Conservation (phyloP, 2,113 vertebrate genomes). For the Petaurus breviceps region DNA sequence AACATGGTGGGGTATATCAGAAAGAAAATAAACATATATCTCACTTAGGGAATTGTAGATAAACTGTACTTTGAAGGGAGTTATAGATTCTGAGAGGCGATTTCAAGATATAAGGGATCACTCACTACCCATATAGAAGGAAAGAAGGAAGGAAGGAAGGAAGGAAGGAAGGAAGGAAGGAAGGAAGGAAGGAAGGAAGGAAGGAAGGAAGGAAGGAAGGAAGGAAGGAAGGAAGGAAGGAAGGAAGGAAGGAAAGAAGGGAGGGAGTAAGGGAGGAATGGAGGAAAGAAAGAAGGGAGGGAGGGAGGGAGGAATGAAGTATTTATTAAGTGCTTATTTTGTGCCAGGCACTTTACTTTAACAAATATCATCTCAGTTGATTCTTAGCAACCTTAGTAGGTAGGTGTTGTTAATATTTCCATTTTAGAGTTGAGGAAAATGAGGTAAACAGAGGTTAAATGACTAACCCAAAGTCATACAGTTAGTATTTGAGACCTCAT, state of each 20-base stretch:
- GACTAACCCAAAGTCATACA: neutral
- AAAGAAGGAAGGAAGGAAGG: too few relatives aligned
- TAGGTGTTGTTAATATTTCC: neutral
- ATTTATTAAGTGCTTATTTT: neutral
- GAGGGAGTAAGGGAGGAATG: too few relatives aligned
- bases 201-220: too few relatives aligned
- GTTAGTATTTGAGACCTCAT: neutral
- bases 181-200: too few relatives aligned
- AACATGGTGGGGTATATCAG: neutral
- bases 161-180: too few relatives aligned
- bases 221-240: too few relatives aligned
- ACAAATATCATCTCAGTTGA: neutral
- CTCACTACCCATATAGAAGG: too few relatives aligned
- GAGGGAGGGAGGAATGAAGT: too few relatives aligned
- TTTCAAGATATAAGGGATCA: neutral
- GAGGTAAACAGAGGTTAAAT: neutral
- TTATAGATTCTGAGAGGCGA: neutral
- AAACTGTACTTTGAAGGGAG: neutral
- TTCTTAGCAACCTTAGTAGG: neutral
- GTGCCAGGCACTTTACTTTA: neutral
- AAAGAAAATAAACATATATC: neutral
- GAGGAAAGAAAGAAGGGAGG: too few relatives aligned
- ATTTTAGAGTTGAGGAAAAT: neutral
- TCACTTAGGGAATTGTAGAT: neutral
- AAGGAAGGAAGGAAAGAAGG: too few relatives aligned